A percentile compares a stretch with the other conserved stretches of the same genome.
These are phyloP conservation scores for Nothobranchius kuhntae DNA, from an alignment of 2,113 vertebrate genomes.

Conservation along the genomic window DNA sequence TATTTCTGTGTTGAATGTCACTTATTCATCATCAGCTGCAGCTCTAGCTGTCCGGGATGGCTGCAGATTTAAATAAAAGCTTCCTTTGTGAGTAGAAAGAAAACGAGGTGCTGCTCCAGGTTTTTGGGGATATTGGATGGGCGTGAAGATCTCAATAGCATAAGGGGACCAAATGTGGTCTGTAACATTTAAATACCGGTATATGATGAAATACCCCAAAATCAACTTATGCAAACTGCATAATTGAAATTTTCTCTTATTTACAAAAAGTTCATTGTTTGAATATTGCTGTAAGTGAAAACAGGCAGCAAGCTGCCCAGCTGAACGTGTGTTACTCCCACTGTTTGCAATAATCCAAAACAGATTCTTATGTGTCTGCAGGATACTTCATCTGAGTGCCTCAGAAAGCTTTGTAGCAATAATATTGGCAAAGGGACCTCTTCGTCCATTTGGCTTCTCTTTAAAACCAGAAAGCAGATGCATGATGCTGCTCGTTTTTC, in stretches of 20 bases:
- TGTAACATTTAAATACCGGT: not conserved
- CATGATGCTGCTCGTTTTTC: slow-evolving; percentile 5
- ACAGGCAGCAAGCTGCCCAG: not conserved
- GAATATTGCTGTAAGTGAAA: not conserved
- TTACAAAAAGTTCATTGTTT: not conserved
- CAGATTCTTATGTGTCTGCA: not conserved
- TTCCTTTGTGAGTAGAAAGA: not conserved
- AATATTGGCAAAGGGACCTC: slow-evolving; percentile 3
- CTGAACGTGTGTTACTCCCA: not conserved
- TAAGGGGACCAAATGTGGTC: not conserved
- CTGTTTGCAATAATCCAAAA: not conserved
- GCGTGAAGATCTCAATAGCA: not conserved
- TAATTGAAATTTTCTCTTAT: not conserved
- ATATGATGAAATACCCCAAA: not conserved
- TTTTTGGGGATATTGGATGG: not conserved
- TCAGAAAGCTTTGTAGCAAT: not conserved
- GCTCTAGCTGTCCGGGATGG: not conserved
- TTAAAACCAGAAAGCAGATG: slow-evolving; percentile 24
- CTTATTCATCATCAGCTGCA: not conserved
- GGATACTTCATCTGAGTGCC: not conserved
- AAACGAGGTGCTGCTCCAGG: not conserved
- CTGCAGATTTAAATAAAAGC: not conserved
- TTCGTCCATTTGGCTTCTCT: slow-evolving; percentile 2
- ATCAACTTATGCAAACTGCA: not conserved
- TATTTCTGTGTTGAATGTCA: slow-evolving; percentile 1